phyloP scores from a whole-genome alignment of 2,888 invertebrate genomes.

The Empis stercorea region DNA sequence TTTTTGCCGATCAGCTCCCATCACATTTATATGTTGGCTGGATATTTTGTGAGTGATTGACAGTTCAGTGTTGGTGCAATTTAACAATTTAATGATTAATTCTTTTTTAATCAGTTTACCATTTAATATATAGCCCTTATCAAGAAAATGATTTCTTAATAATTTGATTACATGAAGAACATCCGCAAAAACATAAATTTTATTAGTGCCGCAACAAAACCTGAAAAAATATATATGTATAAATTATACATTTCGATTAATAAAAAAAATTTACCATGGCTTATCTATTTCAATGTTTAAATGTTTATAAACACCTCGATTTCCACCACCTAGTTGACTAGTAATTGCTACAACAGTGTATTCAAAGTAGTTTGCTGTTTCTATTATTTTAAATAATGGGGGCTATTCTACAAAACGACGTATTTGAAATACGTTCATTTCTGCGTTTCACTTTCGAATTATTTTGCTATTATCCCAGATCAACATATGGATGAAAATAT shows the following conservation, averaged over 20 bases:
- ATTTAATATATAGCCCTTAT: slow-evolving; percentile 5
- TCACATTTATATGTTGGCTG: not conserved
- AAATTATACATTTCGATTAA: not conserved
- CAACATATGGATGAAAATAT: too few relatives aligned
- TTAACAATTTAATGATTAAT: not conserved
- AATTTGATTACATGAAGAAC: slow-evolving; percentile 11
- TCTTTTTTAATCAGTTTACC: not conserved
- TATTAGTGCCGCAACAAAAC: slow-evolving; percentile 6
- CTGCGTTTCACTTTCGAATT: too few relatives aligned
- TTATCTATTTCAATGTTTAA: slow-evolving; percentile 4
- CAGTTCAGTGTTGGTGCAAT: not conserved
- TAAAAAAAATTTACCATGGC: slow-evolving; percentile 6
- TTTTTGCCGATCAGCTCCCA: not conserved
- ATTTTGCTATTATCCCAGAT: too few relatives aligned
- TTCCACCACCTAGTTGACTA: too few relatives aligned
- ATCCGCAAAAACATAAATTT: slow-evolving; percentile 11
- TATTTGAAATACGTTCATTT: too few relatives aligned
- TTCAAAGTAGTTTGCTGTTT: too few relatives aligned
- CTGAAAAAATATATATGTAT: not conserved
- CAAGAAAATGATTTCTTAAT: slow-evolving; percentile 8
- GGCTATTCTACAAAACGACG: too few relatives aligned
- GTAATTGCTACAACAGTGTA: too few relatives aligned
- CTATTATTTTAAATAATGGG: not conserved
- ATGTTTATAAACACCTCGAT: slow-evolving; percentile 2
- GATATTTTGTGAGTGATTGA: not conserved